Evolutionary conservation across 2,888 invertebrate genomes (phyloP).

Genomic region (Ophion obscuratus): DNA sequence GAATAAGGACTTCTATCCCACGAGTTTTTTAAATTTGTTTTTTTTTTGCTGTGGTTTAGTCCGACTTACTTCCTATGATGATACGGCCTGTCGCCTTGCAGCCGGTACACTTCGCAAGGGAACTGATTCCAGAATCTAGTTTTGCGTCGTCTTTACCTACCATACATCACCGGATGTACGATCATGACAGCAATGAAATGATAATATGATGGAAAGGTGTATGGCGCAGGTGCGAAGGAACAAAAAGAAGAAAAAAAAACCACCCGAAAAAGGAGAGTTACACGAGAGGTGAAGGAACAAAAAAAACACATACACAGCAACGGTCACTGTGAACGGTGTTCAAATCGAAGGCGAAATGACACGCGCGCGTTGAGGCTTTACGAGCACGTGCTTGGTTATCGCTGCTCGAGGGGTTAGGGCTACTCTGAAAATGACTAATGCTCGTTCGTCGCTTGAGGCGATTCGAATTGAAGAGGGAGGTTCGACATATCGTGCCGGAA

Average conservation of each 20-base stretch:
- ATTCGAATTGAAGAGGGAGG: too few relatives aligned
- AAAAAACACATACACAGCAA: too few relatives aligned
- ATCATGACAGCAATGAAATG: slow-evolving; percentile 82
- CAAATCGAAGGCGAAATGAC: too few relatives aligned
- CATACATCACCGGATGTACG: slow-evolving; percentile 83
- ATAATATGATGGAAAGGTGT: slow-evolving; percentile 76
- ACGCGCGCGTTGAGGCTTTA: too few relatives aligned
- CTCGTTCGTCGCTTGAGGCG: too few relatives aligned
- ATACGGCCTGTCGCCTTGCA: slow-evolving; percentile 83
- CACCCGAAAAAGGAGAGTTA: slow-evolving; percentile 57
- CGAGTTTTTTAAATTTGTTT: slow-evolving; percentile 73
- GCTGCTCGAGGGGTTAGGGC: too few relatives aligned
- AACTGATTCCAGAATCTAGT: slow-evolving; percentile 83
- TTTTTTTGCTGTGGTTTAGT: slow-evolving; percentile 77
- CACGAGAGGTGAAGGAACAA: too few relatives aligned
- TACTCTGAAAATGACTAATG: too few relatives aligned
- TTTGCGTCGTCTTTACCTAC: slow-evolving; percentile 83
- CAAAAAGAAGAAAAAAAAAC: slow-evolving; percentile 69
- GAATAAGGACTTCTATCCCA: slow-evolving; percentile 71
- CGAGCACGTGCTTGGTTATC: too few relatives aligned
- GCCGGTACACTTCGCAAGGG: slow-evolving; percentile 83
- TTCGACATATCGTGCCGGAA: too few relatives aligned
- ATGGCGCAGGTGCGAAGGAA: slow-evolving; percentile 61
- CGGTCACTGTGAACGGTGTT: too few relatives aligned
- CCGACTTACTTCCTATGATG: slow-evolving; percentile 83